These are phyloP conservation scores for Acridotheres tristis DNA, from an alignment of 2,797 vertebrate species.

Conservation along the genomic window DNA sequence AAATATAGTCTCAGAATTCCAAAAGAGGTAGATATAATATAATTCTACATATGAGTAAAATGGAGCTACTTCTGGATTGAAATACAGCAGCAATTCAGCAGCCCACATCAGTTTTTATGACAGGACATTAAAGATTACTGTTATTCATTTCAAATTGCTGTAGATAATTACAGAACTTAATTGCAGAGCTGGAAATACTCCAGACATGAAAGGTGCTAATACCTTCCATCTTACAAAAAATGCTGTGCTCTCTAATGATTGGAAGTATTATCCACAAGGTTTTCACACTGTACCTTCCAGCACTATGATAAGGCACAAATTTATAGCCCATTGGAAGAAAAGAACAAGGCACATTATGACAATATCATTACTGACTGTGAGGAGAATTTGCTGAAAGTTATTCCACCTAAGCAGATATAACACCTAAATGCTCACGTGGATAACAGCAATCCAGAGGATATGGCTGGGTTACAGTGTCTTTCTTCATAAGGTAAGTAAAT, in stretches of 20 bases:
- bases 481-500: not conserved
- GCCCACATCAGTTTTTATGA: conserved; percentile 27
- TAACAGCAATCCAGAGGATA: not conserved
- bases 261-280: not conserved
- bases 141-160: conserved; percentile 53
- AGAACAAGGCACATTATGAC: not conserved
- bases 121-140: conserved; percentile 29
- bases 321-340: not conserved
- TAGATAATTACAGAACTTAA: conserved; percentile 50
- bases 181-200: conserved; percentile 45
- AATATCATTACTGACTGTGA: not conserved
- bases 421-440: not conserved
- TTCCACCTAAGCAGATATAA: not conserved
- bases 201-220: conserved; percentile 27
- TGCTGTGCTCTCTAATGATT: not conserved
- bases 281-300: not conserved
- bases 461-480: not conserved
- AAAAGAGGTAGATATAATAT: not conserved
- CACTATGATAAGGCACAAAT: not conserved
- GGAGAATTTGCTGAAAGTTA: not conserved
- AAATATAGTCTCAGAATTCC: not conserved
- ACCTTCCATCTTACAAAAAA: conserved; percentile 7
- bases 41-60: not conserved
- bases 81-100: not conserved
- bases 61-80: not conserved